Base-by-base conservation (phyloP, 2,888 invertebrate species). In the Lottia gigantea region DNA sequence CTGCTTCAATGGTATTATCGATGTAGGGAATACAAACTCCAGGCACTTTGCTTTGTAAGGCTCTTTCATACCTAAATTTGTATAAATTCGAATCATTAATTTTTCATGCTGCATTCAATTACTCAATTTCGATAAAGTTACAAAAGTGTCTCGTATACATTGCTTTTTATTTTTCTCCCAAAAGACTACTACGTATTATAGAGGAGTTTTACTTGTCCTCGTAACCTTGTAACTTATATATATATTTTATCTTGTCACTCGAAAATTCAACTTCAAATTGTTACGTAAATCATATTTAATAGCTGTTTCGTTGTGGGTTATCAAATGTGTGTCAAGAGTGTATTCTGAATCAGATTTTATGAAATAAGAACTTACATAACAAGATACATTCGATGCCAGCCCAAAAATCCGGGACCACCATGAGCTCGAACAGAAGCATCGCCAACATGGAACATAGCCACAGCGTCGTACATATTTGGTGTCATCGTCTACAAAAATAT, bases 1-100 rank as follows among this genome's bases (percentile, higher is more conserved):
- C 74, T 23, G 74, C 74, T 70, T 84, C 84, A 31, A 84, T 65
- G 7, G 81, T 78, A 8, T 81, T 81, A 72, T 84, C 84, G 83
- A 84, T 84, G 74, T 82, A 85, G 1, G 85, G 85, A 8, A 85
- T 46, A 11, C 82, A 81, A 0, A 82, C 82, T 2, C 72, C 71
- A 0, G 82, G 80, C 15, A 82, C 76, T 68, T 82, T 80, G 62
- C 81, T 80, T 40, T 80, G 76, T 4, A 85, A 76, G 8, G 85
- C 85, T 26, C 82, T 80, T 64, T 85, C 85, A 73, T 81, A 82
- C 80, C 85, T 84, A 71, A 46, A 71, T 68, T 19, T 40, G 1
- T 6, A n/a, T n/a, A n/a, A n/a, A n/a, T n/a, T n/a, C n/a, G n/a
- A n/a, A n/a, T n/a, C n/a, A n/a, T n/a, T n/a, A n/a, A n/a, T n/a